Percentiles rank a stretch among this genome's conserved stretches.
These are phyloP conservation scores for Parascotia fuliginaria DNA, from an alignment of 2,888 invertebrate species.

Conservation along the genomic window DNA sequence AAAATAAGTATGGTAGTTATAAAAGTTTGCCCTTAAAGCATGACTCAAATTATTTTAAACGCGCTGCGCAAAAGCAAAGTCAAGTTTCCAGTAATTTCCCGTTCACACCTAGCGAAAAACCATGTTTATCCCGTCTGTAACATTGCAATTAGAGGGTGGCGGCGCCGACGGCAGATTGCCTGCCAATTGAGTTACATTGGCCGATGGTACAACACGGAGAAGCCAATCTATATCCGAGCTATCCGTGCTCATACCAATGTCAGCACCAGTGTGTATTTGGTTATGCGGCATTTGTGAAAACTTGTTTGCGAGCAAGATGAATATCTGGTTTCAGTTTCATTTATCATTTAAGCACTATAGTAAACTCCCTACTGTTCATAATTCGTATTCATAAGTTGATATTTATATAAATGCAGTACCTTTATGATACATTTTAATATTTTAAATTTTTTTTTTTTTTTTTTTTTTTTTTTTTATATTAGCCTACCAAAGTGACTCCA, in stretches of 20 bases:
- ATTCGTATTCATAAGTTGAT: no score
- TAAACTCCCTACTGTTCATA: no score
- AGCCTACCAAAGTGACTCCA: no score
- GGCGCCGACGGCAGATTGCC: conserved; percentile 76
- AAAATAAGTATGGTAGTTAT: no score
- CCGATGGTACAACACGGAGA: conserved; percentile 21
- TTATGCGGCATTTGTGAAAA: not conserved
- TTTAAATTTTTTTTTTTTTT: no score
- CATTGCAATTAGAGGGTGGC: conserved; percentile 48
- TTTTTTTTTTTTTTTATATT: no score
- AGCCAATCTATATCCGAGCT: conserved; percentile 30
- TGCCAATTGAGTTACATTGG: conserved; percentile 73
- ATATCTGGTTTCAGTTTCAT: not conserved
- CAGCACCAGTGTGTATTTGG: not conserved
- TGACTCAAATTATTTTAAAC: not conserved
- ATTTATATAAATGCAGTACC: no score
- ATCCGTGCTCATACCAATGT: conserved; percentile 1
- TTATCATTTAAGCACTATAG: no score
- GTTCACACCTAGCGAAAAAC: conserved; percentile 16
- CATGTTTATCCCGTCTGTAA: conserved; percentile 32
- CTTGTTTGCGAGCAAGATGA: not conserved
- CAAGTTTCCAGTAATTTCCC: conserved; percentile 7
- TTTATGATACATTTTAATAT: no score
- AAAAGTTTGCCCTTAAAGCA: no score
- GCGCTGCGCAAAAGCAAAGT: not conserved